These are phyloP conservation scores for Sebastes matsubarae DNA, from an alignment of 2,797 vertebrate species.

Conservation along the genomic window DNA sequence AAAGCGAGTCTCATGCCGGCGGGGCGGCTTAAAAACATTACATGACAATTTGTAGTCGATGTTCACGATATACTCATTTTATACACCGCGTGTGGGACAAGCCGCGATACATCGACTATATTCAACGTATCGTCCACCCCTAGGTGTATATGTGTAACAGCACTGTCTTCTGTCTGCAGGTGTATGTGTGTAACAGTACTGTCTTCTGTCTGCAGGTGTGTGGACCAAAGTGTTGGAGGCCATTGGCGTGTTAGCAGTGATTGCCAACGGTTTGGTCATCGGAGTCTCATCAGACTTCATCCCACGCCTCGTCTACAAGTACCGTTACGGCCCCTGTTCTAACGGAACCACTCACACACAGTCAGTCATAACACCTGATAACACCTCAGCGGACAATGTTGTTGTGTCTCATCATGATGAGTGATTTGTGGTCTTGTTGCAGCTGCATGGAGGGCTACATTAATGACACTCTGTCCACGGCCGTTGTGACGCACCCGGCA, in stretches of 20 bases:
- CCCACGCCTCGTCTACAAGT: constrained; percentile 89
- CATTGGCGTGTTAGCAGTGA: constrained; percentile 91
- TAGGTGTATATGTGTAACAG: not conserved
- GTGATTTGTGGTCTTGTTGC: constrained; percentile 7
- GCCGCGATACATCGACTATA: no score
- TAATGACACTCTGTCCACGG: constrained; percentile 88
- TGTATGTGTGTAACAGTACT: not conserved
- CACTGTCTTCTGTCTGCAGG: not conserved
- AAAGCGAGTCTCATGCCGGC: no score
- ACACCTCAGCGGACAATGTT: not conserved
- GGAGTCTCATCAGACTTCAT: constrained; percentile 93
- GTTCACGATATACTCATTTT: no score
- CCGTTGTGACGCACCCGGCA: constrained; percentile 67
- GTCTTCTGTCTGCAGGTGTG: constrained; percentile 79
- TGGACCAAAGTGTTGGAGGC: constrained; percentile 91
- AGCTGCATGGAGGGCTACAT: constrained; percentile 92
- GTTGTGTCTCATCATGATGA: not conserved
- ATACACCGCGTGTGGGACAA: no score
- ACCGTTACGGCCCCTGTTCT: constrained; percentile 87
- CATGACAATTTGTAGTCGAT: no score
- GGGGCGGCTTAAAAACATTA: no score
- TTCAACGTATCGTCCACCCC: no score
- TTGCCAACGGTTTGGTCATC: constrained; percentile 91
- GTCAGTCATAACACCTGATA: constrained; percentile 26
- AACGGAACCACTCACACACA: constrained; percentile 20